phyloP scores from a whole-genome alignment of 2,888 invertebrate genomes.

The Chloromyia formosa region DNA sequence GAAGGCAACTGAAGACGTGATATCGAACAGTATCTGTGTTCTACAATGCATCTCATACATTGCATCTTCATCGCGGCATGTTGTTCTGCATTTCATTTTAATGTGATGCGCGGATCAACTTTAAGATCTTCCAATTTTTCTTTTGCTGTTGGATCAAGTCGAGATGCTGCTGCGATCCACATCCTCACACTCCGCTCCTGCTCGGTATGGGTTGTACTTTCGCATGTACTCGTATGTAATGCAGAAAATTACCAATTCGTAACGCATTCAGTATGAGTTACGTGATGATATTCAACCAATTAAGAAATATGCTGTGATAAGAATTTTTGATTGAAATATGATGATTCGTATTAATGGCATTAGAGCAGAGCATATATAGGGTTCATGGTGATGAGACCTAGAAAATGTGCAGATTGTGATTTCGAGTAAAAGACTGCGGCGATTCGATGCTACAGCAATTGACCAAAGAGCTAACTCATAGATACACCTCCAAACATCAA shows the following conservation, averaged over 20 bases:
- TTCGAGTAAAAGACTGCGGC: too few species aligned
- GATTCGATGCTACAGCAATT: too few species aligned
- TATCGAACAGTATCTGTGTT: conserved; percentile 31
- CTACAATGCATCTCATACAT: neutral
- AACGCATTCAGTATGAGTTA: conserved; percentile 46
- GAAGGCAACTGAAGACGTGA: conserved; percentile 8
- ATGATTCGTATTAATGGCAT: conserved; percentile 33
- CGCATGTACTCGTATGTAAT: conserved; percentile 19
- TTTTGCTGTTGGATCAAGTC: neutral
- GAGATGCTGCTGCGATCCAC: neutral
- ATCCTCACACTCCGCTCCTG: conserved; percentile 14
- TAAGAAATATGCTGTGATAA: conserved; percentile 43
- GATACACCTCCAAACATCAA: neutral
- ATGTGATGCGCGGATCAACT: conserved; percentile 30
- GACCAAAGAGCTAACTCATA: neutral
- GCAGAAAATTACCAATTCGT: conserved; percentile 47
- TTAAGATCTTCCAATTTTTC: conserved; percentile 24
- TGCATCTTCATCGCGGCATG: conserved; percentile 17
- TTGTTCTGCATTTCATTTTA: conserved; percentile 30
- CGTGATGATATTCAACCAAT: conserved; percentile 48
- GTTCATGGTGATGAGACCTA: neutral
- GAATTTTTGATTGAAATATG: conserved; percentile 43
- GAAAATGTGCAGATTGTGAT: too few species aligned
- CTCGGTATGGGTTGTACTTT: too few species aligned
- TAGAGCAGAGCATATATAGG: conserved; percentile 16